Percentiles rank a stretch among this genome's conserved stretches.
Conservation (phyloP, 2,797 vertebrate genomes). For the Myiothlypis chrysogaster region DNA sequence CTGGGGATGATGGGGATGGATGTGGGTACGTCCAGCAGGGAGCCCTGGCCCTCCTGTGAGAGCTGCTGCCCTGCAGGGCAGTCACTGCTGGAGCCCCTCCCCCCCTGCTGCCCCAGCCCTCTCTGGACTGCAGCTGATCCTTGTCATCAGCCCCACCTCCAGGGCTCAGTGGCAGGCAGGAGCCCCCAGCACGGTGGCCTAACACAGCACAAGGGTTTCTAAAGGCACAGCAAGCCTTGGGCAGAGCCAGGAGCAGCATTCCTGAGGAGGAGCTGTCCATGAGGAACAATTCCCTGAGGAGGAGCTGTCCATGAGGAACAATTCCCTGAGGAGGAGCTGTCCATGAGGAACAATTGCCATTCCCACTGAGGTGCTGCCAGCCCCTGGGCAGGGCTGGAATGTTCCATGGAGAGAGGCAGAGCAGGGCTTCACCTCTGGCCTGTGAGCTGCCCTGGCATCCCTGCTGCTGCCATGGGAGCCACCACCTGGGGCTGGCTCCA, state of each 20-base stretch:
- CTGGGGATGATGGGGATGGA: background rate
- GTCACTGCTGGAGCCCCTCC: background rate
- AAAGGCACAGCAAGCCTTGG: background rate
- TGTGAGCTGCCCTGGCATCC: background rate
- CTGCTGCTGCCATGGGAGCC: background rate
- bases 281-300: background rate
- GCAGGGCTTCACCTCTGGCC: background rate
- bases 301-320: fast-evolving
- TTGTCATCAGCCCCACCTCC: fast-evolving
- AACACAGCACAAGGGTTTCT: background rate
- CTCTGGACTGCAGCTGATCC: background rate
- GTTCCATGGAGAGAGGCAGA: background rate
- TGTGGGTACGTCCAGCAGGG: background rate
- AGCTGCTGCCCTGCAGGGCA: background rate
- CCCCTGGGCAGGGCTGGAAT: background rate
- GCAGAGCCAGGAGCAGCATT: background rate
- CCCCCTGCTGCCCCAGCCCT: background rate
- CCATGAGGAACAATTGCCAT: fast-evolving
- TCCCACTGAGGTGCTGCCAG: background rate
- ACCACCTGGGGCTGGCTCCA: background rate
- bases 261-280: fast-evolving
- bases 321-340: fast-evolving
- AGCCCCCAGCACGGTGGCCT: background rate
- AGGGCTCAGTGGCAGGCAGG: fast-evolving
- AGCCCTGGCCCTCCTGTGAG: background rate